Conservation (phyloP, 2,113 vertebrate species). For the Hemicordylus capensis region DNA sequence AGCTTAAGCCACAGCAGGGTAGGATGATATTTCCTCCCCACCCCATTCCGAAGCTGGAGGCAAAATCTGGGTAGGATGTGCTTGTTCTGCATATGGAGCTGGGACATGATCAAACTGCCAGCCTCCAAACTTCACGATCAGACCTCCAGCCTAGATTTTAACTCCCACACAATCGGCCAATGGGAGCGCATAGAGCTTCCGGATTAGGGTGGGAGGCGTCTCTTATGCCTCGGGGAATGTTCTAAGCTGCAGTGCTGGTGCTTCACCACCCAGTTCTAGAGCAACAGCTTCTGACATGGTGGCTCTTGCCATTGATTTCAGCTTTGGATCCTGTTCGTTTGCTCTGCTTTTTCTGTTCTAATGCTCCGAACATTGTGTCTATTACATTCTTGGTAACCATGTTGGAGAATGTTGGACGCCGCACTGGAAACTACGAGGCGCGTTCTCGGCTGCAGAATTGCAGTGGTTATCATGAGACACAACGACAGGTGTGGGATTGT, state of each 20-base stretch:
- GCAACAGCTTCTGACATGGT: neutral
- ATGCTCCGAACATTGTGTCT: neutral
- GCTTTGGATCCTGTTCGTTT: neutral
- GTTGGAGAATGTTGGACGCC: neutral
- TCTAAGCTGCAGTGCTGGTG: neutral
- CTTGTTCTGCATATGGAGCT: too few species aligned
- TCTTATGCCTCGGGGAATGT: neutral
- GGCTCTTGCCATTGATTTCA: neutral
- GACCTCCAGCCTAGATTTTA: too few species aligned
- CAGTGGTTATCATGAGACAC: neutral
- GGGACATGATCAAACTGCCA: too few species aligned
- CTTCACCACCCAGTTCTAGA: neutral
- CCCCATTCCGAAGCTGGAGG: too few species aligned
- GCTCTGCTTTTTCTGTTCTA: neutral
- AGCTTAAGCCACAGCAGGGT: too few species aligned
- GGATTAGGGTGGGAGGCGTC: too few species aligned
- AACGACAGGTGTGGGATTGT: constrained; percentile 4
- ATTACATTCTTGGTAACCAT: neutral
- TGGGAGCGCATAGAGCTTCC: too few species aligned
- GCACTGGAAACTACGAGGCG: neutral
- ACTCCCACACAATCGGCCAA: too few species aligned
- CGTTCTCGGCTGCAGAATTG: neutral
- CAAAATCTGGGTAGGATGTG: too few species aligned
- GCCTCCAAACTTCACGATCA: too few species aligned
- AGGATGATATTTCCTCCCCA: too few species aligned